Conservation (phyloP, 2,113 vertebrate genomes). For the Ochotona curzoniae region DNA sequence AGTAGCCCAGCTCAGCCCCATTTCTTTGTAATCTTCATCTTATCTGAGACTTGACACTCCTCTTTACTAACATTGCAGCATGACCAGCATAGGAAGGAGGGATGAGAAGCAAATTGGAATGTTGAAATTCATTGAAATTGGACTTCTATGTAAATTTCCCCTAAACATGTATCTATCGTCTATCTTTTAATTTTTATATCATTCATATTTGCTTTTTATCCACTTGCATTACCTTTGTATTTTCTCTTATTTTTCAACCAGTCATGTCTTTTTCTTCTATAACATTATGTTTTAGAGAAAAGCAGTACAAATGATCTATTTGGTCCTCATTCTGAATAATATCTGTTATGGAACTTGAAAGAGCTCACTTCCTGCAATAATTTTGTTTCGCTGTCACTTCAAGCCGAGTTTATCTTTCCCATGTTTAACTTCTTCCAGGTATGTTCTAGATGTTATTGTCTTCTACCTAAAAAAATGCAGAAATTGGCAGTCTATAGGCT, state of each 20-base stretch:
- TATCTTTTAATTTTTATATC: constrained; percentile 29
- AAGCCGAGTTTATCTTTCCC: constrained; percentile 49
- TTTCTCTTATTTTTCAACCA: constrained; percentile 29
- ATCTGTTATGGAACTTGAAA: constrained; percentile 57
- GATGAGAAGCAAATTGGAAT: not conserved
- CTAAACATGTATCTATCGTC: not conserved
- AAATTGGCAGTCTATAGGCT: not conserved
- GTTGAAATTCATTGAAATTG: not conserved
- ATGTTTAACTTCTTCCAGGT: constrained; percentile 49
- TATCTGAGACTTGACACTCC: not conserved
- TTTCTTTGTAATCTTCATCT: not conserved
- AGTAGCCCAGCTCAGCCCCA: not conserved
- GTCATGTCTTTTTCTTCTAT: constrained; percentile 47
- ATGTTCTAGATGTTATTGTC: constrained; percentile 6
- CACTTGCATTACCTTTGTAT: not conserved
- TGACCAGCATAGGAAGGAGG: not conserved
- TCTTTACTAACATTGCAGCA: not conserved
- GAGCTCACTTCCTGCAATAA: constrained; percentile 6
- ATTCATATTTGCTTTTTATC: constrained; percentile 11
- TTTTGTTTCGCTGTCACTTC: constrained; percentile 57
- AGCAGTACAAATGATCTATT: constrained; percentile 44
- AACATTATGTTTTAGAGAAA: constrained; percentile 49
- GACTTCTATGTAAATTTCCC: not conserved
- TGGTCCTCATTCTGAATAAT: constrained; percentile 48
- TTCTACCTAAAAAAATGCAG: constrained; percentile 34